Conservation (phyloP, 2,113 vertebrate genomes). For the Emydura subglobosa region DNA sequence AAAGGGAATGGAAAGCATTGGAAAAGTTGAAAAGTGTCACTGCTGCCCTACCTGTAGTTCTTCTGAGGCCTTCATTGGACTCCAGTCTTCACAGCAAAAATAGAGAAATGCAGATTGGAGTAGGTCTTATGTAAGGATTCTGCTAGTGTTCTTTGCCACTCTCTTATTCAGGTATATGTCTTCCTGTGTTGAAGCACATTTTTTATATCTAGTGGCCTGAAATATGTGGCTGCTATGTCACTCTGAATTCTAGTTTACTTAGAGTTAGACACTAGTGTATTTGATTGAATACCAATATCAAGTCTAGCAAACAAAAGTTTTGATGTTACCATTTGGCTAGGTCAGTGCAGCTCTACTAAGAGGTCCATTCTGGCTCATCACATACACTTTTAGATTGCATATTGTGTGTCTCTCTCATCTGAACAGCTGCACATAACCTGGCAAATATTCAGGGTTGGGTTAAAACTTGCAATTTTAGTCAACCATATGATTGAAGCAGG, state of each 20-base stretch:
- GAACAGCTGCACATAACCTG: neutral
- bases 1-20: neutral
- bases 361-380: neutral
- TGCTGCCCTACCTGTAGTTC: neutral
- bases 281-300: neutral
- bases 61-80: neutral
- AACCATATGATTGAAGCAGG: neutral
- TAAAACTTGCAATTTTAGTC: neutral
- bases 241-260: neutral
- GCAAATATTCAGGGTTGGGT: neutral
- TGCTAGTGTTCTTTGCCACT: neutral
- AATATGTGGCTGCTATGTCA: neutral
- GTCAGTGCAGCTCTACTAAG: neutral
- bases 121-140: no score
- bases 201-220: neutral
- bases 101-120: neutral
- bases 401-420: neutral
- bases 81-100: neutral
- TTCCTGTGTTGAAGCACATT: neutral
- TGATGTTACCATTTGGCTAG: constrained; percentile 1
- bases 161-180: neutral
- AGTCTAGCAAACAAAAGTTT: neutral
- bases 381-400: neutral
- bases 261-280: neutral
- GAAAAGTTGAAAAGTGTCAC: neutral